phyloP scores from a whole-genome alignment of 2,888 invertebrate species.

The Apodemia zela region DNA sequence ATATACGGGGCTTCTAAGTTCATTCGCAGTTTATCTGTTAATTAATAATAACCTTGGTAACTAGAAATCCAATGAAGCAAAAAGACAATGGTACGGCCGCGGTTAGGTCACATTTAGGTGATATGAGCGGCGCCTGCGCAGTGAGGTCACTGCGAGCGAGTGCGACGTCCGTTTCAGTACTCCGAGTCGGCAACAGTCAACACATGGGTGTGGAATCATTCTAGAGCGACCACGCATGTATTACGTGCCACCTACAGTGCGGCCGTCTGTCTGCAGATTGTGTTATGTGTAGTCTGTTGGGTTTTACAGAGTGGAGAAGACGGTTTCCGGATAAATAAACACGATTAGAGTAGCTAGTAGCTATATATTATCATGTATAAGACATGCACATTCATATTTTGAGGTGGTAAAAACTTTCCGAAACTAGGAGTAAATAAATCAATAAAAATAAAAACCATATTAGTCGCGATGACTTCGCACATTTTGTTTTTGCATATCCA shows the following conservation, averaged over 20 bases:
- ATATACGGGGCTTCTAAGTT: neutral
- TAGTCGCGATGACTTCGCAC: no score
- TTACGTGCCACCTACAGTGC: constrained; percentile 50
- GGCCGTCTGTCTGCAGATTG: neutral
- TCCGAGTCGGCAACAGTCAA: constrained; percentile 47
- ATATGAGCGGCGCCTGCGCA: constrained; percentile 49
- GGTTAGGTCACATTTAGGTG: constrained; percentile 61
- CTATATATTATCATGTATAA: no score
- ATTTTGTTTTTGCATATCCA: no score
- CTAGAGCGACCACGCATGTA: constrained; percentile 64
- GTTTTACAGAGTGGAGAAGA: neutral
- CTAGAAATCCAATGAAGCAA: constrained; percentile 13
- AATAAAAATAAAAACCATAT: no score
- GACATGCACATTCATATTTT: no score
- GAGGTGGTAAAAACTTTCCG: no score
- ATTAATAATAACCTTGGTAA: constrained; percentile 15
- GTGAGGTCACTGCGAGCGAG: constrained; percentile 61
- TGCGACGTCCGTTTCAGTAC: constrained; percentile 53
- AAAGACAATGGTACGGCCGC: constrained; percentile 31
- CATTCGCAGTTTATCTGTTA: neutral
- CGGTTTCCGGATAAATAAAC: neutral
- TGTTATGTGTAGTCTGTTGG: neutral
- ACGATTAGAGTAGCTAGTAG: no score
- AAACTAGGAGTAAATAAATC: no score
- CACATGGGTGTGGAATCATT: constrained; percentile 47